Percentiles rank a stretch among this genome's conserved stretches.
These are phyloP conservation scores for Thecocarcelia acutangulata DNA, from an alignment of 2,888 invertebrate species.

Conservation along the genomic window DNA sequence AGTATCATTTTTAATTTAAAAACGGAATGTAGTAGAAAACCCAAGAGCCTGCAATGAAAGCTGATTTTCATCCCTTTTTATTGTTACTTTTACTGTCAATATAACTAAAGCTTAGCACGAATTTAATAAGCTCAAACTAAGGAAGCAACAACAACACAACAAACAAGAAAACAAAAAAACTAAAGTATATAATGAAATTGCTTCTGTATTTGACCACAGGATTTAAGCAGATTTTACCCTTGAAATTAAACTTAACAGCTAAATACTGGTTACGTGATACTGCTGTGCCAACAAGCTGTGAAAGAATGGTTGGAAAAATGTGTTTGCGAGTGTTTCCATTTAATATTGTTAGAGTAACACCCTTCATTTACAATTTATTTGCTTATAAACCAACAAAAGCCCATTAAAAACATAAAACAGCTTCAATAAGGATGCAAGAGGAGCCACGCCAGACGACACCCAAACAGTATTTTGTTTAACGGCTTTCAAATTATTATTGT, in stretches of 20 bases:
- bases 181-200: constrained; percentile 60
- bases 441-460: neutral
- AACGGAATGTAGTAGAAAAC: constrained; percentile 27
- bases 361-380: constrained; percentile 65
- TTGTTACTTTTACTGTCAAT: constrained; percentile 4
- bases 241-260: constrained; percentile 30
- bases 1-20: constrained; percentile 22
- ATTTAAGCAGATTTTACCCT: constrained; percentile 54
- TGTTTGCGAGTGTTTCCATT: neutral
- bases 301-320: neutral
- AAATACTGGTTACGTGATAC: neutral
- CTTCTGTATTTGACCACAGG: constrained; percentile 61
- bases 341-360: constrained; percentile 32
- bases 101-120: constrained; percentile 23
- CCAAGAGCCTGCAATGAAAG: constrained; percentile 28
- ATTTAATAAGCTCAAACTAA: constrained; percentile 41
- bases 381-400: constrained; percentile 55
- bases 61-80: constrained; percentile 31
- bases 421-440: neutral
- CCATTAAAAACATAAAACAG: constrained; percentile 59
- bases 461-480: constrained; percentile 1
- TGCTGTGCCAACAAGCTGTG: neutral
- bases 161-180: constrained; percentile 11
- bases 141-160: neutral
- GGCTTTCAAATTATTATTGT: neutral